phyloP scores from a whole-genome alignment of 2,888 invertebrate species.

The Salticus scenicus region DNA sequence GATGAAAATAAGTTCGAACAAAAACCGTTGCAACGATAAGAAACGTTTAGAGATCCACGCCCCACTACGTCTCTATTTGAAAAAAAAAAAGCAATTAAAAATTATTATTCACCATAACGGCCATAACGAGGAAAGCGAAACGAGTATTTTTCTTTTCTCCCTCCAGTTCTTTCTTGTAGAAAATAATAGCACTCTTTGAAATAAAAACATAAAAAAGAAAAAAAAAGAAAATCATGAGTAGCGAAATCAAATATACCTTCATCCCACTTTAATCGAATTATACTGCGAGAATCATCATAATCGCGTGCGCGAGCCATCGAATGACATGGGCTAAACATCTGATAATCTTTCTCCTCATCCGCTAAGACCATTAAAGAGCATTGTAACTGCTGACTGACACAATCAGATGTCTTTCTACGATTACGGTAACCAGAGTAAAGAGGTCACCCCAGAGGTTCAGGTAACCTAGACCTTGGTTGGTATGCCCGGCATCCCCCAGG shows the following conservation, averaged over 20 bases:
- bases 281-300: background rate
- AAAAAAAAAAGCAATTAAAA: too few species aligned
- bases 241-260: background rate
- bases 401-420: conserved; percentile 13
- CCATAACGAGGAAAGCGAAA: too few species aligned
- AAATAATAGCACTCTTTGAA: too few species aligned
- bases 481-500: conserved; percentile 47
- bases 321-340: conserved; percentile 26
- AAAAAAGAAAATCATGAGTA: background rate
- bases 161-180: too few species aligned
- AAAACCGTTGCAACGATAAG: too few species aligned
- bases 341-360: conserved; percentile 23
- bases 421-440: conserved; percentile 58
- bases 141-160: too few species aligned
- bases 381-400: conserved; percentile 20
- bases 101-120: too few species aligned
- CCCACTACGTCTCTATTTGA: too few species aligned
- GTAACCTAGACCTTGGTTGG: conserved; percentile 62
- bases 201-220: background rate
- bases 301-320: conserved; percentile 9
- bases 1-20: too few species aligned
- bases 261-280: conserved; percentile 8
- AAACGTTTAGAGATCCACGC: too few species aligned
- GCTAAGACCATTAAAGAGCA: conserved; percentile 44
- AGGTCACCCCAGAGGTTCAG: conserved; percentile 45